Evolutionary conservation across 2,888 invertebrate species (phyloP), one percentile per base, ranked within the genome.

Genomic region (Holacanthella duospinosa): DNA sequence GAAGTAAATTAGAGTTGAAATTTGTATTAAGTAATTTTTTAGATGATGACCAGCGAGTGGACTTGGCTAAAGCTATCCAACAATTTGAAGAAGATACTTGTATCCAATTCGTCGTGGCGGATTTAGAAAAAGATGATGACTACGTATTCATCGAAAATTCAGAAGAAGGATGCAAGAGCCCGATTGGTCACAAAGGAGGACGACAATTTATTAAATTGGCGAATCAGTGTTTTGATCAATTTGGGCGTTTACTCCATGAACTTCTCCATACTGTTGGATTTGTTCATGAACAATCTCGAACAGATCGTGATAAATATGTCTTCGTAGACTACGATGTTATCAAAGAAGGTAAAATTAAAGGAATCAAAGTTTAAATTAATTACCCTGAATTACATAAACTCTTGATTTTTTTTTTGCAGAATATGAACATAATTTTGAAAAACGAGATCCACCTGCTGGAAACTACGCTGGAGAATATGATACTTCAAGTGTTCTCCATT

Each of bases 401-500:
- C 36, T 36, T 6, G 16, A 36, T 21, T 55, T 55, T 12, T 29
- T 6, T 48, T 4, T 6, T 44, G 16, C 43, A 59, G 59, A 59
- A 44, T 59, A 44, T 59, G 59, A 59, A 26, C 59, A 59, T 21
- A 59, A 59, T 44, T 59, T 59, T 27, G 59, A 59, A 44, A 59
- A 59, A 59, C 43, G 59, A 26, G 59, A 59, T 44, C 59, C 59
- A 59, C 59, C 59, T 4, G 59, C 59, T 25, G 59, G 59, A 26
- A 59, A 59, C 28, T 59, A 59, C 27, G 59, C 59, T 44, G 59
- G 59, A 24, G 59, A 59, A 28, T 59, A 59, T 27, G 59, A 59
- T 21, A 59, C 59, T 9, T 44, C 25, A 6, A 36, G 36, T n/a
- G 48, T 59, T 2, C 25, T 59, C 21, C 59, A 59, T 44, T 59